phyloP scores from a whole-genome alignment of 2,888 invertebrate genomes.

The Anticlea derivata region DNA sequence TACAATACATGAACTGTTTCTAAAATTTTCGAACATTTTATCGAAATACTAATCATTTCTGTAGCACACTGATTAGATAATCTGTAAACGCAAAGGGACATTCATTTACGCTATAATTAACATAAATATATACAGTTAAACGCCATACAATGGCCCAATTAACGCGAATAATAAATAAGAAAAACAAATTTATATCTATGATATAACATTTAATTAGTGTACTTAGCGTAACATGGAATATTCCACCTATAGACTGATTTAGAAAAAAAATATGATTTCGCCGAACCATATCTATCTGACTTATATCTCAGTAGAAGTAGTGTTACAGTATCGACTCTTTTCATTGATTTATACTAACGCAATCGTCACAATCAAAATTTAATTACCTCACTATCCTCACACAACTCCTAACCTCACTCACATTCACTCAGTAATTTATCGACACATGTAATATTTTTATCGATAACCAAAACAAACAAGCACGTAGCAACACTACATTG shows the following conservation, averaged over 20 bases:
- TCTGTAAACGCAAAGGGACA: slow-evolving; percentile 28
- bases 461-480: slow-evolving; percentile 12
- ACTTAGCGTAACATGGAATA: slow-evolving; percentile 48
- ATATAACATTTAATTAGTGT: slow-evolving; percentile 40
- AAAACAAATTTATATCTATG: slow-evolving; percentile 45
- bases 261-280: slow-evolving; percentile 24
- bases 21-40: slow-evolving; percentile 2
- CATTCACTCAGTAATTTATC: slow-evolving; percentile 11
- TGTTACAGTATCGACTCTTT: slow-evolving; percentile 35
- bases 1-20: not conserved
- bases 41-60: slow-evolving; percentile 12
- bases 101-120: slow-evolving; percentile 37
- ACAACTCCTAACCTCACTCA: slow-evolving; percentile 10
- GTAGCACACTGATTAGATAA: slow-evolving; percentile 33
- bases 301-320: slow-evolving; percentile 37
- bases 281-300: slow-evolving; percentile 27
- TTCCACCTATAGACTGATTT: slow-evolving; percentile 24
- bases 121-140: slow-evolving; percentile 49
- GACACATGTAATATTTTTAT: slow-evolving; percentile 13
- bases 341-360: not conserved
- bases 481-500: slow-evolving; percentile 11
- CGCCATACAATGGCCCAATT: slow-evolving; percentile 33
- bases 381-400: not conserved
- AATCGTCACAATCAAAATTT: not conserved
- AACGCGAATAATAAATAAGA: slow-evolving; percentile 42